Conservation (phyloP, 2,113 vertebrate species). For the Tonatia bakeri region DNA sequence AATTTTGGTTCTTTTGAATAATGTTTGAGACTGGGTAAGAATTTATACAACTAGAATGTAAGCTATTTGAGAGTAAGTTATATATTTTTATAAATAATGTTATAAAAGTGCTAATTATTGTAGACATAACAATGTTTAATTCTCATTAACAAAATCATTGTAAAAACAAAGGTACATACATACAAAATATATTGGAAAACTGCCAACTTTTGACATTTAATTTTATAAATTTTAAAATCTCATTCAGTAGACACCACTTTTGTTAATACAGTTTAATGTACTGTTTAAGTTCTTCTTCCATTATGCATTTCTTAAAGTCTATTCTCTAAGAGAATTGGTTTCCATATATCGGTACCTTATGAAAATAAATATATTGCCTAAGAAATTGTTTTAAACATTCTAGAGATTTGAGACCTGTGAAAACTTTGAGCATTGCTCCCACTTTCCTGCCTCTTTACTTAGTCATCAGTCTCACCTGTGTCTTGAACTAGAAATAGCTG, state of each 20-base stretch:
- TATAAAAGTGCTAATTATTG: background rate
- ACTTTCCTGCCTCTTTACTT: background rate
- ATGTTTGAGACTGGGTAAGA: constrained; percentile 31
- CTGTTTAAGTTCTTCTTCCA: background rate
- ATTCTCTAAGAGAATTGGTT: background rate
- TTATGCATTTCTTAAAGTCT: background rate
- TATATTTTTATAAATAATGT: constrained; percentile 40
- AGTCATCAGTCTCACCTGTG: background rate
- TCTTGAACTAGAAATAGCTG: background rate
- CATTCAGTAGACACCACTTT: background rate
- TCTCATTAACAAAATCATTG: background rate
- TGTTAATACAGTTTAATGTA: background rate
- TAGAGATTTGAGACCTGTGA: background rate
- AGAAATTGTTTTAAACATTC: background rate
- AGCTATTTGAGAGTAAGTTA: background rate
- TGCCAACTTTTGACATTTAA: background rate
- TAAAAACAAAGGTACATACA: background rate
- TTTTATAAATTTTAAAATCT: constrained; percentile 19
- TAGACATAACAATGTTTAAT: background rate
- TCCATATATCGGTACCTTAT: background rate
- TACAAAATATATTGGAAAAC: background rate
- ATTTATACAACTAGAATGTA: background rate
- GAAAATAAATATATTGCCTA: constrained; percentile 1
- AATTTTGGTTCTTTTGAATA: constrained; percentile 65
- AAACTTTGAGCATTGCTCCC: background rate